These are phyloP conservation scores for Psix sp. DNA, from an alignment of 1,140 invertebrate species.

Conservation along the genomic window DNA sequence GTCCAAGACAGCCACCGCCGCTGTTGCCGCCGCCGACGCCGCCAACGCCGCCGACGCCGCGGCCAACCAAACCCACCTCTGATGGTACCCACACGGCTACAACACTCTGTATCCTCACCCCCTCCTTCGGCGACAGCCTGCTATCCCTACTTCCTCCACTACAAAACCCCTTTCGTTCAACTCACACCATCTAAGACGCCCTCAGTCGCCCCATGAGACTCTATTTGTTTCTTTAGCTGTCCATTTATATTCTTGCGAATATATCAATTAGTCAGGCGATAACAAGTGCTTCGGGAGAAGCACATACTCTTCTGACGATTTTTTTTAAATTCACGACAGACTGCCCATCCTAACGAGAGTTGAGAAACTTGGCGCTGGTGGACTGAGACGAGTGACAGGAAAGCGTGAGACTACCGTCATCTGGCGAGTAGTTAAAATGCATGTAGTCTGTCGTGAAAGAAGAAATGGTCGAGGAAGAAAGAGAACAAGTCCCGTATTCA, in stretches of 20 bases:
- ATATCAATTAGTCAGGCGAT: too few relatives aligned
- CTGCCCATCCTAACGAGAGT: conserved; percentile 71
- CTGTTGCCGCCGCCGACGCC: conserved; percentile 49
- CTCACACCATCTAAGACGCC: conserved; percentile 48
- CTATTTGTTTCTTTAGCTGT: too few relatives aligned
- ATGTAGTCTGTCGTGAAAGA: conserved; percentile 72
- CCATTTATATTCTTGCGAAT: too few relatives aligned
- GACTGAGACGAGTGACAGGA: conserved; percentile 60
- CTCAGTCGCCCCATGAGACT: too few relatives aligned
- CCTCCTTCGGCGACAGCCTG: conserved; percentile 44
- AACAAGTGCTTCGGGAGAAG: not conserved
- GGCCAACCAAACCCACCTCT: conserved; percentile 76
- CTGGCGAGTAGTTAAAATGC: conserved; percentile 78
- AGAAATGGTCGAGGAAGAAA: conserved; percentile 45
- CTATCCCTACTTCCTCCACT: conserved; percentile 38
- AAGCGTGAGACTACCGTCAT: conserved; percentile 74
- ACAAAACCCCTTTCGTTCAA: conserved; percentile 49
- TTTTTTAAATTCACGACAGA: conserved; percentile 25
- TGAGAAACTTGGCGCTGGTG: conserved; percentile 73
- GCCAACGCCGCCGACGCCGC: conserved; percentile 67
- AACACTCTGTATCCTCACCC: conserved; percentile 68
- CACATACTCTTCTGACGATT: not conserved
- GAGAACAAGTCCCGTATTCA: conserved; percentile 74
- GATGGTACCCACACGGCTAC: conserved; percentile 75
- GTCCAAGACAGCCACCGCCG: conserved; percentile 72